Evolutionary conservation across 2,797 vertebrate genomes (phyloP).

Genomic region (Rhyacichthys aspro): DNA sequence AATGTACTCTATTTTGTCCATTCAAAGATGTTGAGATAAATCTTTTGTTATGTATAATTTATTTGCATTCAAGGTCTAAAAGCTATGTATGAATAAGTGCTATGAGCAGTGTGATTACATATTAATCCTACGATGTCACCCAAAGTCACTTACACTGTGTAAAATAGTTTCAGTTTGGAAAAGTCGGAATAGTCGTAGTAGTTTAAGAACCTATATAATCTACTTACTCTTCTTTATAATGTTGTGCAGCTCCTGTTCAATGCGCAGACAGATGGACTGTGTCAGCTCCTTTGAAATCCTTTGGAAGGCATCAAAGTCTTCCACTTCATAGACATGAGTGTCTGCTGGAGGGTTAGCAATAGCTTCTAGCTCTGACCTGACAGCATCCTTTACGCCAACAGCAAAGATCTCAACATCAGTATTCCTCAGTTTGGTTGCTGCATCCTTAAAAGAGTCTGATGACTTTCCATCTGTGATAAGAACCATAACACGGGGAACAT

Average conservation of each 20-base stretch:
- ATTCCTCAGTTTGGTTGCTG: slow-evolving; percentile 90
- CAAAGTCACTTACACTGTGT: too few relatives aligned
- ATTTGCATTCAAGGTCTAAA: too few relatives aligned
- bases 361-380: slow-evolving; percentile 93
- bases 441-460: slow-evolving; percentile 94
- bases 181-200: too few relatives aligned
- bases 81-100: too few relatives aligned
- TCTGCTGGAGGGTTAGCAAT: slow-evolving; percentile 92
- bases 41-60: too few relatives aligned
- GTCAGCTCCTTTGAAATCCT: slow-evolving; percentile 98
- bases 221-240: slow-evolving; percentile 94
- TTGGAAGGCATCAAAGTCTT: slow-evolving; percentile 98
- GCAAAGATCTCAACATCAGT: slow-evolving; percentile 98
- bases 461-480: slow-evolving; percentile 99
- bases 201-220: slow-evolving; percentile 8
- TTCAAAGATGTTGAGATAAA: too few relatives aligned
- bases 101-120: too few relatives aligned
- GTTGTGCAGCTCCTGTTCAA: slow-evolving; percentile 94
- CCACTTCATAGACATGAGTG: slow-evolving; percentile 94
- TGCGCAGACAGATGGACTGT: slow-evolving; percentile 96
- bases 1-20: too few relatives aligned
- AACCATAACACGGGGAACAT: slow-evolving; percentile 97
- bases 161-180: slow-evolving; percentile 5
- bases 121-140: too few relatives aligned
- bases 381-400: slow-evolving; percentile 97